phyloP scores from a whole-genome alignment of 2,888 invertebrate species.

The Conchocele bisecta region DNA sequence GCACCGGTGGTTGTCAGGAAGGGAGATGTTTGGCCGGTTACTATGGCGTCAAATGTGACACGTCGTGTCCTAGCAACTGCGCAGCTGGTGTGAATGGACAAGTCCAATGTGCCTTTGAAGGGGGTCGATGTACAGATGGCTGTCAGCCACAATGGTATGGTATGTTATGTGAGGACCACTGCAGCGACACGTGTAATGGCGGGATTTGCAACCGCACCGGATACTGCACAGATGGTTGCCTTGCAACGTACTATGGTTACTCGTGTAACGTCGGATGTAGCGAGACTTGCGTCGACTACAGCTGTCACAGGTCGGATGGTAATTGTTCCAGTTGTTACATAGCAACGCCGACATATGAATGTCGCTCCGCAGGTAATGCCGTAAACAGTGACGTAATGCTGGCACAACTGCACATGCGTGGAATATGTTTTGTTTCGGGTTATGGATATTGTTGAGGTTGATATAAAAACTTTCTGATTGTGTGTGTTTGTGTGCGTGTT shows the following conservation, averaged over 20 bases:
- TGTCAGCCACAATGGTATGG: slow-evolving; percentile 38
- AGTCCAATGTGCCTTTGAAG: slow-evolving; percentile 16
- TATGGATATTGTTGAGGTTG: no score
- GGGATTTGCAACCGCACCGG: slow-evolving; percentile 23
- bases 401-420: no score
- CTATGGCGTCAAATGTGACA: slow-evolving; percentile 23
- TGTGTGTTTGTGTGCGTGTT: no score
- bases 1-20: slow-evolving; percentile 17
- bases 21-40: slow-evolving; percentile 27
- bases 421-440: no score
- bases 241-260: slow-evolving; percentile 21
- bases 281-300: slow-evolving; percentile 33
- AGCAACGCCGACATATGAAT: slow-evolving; percentile 1
- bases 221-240: slow-evolving; percentile 24
- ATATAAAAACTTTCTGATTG: no score
- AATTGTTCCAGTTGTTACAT: slow-evolving; percentile 37
- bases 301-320: slow-evolving; percentile 35
- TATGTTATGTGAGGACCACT: slow-evolving; percentile 12
- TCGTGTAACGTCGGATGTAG: slow-evolving; percentile 20
- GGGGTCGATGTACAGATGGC: slow-evolving; percentile 26
- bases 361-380: slow-evolving; percentile 49
- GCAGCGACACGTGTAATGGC: slow-evolving; percentile 24
- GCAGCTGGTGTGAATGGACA: background rate
- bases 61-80: slow-evolving; percentile 26
- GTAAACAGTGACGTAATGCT: no score